Evolutionary conservation across 2,888 invertebrate species (phyloP), one percentile per base, ranked within the genome.

Genomic region (Teleiodes luculella): DNA sequence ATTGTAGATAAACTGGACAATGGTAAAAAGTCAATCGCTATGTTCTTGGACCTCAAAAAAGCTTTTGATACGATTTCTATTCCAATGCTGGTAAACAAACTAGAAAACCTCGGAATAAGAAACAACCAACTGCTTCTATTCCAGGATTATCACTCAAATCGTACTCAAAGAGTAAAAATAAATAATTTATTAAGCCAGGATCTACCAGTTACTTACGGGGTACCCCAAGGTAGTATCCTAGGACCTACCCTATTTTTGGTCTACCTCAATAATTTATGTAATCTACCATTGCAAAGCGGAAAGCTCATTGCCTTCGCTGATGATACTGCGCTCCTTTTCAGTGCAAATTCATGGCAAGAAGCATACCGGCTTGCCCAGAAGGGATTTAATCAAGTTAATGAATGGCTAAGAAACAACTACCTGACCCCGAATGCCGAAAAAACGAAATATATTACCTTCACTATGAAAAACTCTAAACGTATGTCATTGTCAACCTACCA

Each of bases 1-100:
- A 13, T 37, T 5, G 4, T 13, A 5, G 13, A 13, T 4, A 11
- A 37, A 8, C 11, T 37, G 11, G 37, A 37, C 13, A n/a, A 13
- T 8, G 11, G 13, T 8, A 4, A 4, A 8, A 37, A 37, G 13
- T 4, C 37, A n/a, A 4, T 37, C 3, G 13, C 37, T 8, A 37
- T 37, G 4, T 37, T 37, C n/a, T n/a, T n/a, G n/a, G n/a, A n/a
- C n/a, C n/a, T n/a, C n/a, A n/a, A n/a, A n/a, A n/a, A n/a, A n/a
- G 37, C 37, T 5, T 37, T 49, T 49, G 33, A 33, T n/a, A 49
- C 49, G 8, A 20, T 49, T 14, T 33, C 33, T 3, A 49, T 49
- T 14, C 49, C 49, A 2, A 7, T 33, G 3, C 35, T 49, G 2
- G 7, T 49, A 16, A 35, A 49, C 13, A 49, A 49, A 49, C n/a